phyloP scores from a whole-genome alignment of 2,113 vertebrate genomes.

The Oncorhynchus nerka region DNA sequence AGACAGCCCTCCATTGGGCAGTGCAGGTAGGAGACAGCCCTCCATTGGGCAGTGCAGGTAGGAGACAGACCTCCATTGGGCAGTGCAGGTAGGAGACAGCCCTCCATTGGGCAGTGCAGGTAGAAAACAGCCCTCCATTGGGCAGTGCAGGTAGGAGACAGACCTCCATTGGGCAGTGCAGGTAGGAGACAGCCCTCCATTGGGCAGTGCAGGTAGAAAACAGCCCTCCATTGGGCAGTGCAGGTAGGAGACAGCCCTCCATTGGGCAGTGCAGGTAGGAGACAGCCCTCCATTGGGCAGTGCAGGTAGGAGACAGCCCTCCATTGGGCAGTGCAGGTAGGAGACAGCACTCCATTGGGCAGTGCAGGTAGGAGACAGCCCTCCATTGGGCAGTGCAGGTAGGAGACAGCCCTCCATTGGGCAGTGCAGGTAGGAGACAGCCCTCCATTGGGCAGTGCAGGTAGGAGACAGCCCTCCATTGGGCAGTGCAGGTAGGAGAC shows the following conservation, averaged over 20 bases:
- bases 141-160: conserved; percentile 81
- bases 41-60: too few species aligned
- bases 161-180: conserved; percentile 89
- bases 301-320: too few species aligned
- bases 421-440: conserved; percentile 71
- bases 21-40: too few species aligned
- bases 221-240: conserved; percentile 85
- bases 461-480: conserved; percentile 81
- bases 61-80: too few species aligned
- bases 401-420: conserved; percentile 84
- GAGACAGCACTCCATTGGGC: too few species aligned
- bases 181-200: conserved; percentile 78
- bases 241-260: too few species aligned
- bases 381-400: conserved; percentile 87
- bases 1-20: too few species aligned
- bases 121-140: conserved; percentile 45
- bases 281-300: too few species aligned
- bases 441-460: too few species aligned
- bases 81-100: conserved; percentile 65
- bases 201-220: conserved; percentile 84
- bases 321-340: too few species aligned
- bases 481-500: conserved; percentile 77
- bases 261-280: too few species aligned
- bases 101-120: conserved; percentile 63
- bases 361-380: conserved; percentile 31